A percentile compares a stretch with the other conserved stretches of the same genome.
phyloP scores from a whole-genome alignment of 2,113 vertebrate genomes.

The Machaerirhynchus nigripectus region DNA sequence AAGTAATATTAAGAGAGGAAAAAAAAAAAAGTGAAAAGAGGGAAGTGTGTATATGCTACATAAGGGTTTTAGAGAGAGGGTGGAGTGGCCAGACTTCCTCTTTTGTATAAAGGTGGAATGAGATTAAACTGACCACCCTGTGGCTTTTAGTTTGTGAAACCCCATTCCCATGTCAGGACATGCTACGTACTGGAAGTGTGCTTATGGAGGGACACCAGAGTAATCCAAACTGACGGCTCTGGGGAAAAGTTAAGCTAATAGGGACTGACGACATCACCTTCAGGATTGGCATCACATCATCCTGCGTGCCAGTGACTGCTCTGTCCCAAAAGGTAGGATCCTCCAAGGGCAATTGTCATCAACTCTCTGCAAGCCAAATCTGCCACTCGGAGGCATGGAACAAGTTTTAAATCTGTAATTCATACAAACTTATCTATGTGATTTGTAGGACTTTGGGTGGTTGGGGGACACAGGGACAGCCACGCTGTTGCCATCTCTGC shows the following conservation, averaged over 20 bases:
- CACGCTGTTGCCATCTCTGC: rapidly evolving
- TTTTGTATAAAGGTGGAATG: background rate
- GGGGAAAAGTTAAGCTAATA: background rate
- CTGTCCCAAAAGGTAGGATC: background rate
- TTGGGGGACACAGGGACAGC: background rate
- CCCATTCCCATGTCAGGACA: background rate
- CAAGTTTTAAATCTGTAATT: background rate
- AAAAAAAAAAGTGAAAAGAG: background rate
- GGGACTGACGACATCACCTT: background rate
- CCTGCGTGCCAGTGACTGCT: background rate
- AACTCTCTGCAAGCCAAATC: background rate
- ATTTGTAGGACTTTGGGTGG: background rate
- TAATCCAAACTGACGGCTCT: background rate
- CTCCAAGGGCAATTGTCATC: background rate
- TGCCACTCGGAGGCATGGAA: background rate
- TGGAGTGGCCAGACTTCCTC: background rate
- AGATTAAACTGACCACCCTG: background rate
- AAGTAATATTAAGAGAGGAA: background rate
- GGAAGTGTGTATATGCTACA: background rate
- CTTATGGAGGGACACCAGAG: background rate
- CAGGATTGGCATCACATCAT: background rate
- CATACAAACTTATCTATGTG: background rate
- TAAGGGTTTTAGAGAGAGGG: background rate
- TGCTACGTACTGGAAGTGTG: background rate
- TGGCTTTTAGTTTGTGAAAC: background rate